Percentiles rank a stretch among this genome's conserved stretches.
These are phyloP conservation scores for Rotaria socialis DNA, from an alignment of 2,888 invertebrate species.

Conservation along the genomic window DNA sequence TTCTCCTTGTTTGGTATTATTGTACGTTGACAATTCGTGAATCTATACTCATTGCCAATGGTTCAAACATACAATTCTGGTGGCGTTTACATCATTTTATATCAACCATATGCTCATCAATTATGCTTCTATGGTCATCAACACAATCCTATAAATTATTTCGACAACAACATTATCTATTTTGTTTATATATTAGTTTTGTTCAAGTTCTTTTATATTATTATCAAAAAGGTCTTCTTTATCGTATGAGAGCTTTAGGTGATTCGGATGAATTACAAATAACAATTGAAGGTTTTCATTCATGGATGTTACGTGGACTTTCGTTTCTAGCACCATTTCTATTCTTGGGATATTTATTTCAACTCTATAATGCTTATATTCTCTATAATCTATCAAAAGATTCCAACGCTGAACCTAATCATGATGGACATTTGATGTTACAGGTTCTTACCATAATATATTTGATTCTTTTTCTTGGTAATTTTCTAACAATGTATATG, in stretches of 20 bases:
- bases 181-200: conserved; percentile 59
- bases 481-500: conserved; percentile 71
- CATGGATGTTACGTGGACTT: conserved; percentile 99
- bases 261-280: conserved; percentile 98
- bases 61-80: not conserved
- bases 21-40: not conserved
- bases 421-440: conserved; percentile 74
- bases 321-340: conserved; percentile 92
- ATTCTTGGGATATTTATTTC: conserved; percentile 76
- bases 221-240: conserved; percentile 84
- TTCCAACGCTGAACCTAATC: conserved; percentile 71
- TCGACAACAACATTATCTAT: conserved; percentile 42
- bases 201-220: conserved; percentile 91
- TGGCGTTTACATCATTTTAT: conserved; percentile 94
- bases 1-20: conserved; percentile 19
- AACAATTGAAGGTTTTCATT: conserved; percentile 95
- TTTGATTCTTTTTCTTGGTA: conserved; percentile 80
- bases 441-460: conserved; percentile 77
- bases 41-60: not conserved
- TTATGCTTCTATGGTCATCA: conserved; percentile 79
- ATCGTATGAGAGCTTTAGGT: conserved; percentile 78
- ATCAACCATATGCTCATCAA: conserved; percentile 88
- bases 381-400: conserved; percentile 70
- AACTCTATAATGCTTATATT: conserved; percentile 87
- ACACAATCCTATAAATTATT: conserved; percentile 36